Percentiles rank a stretch among this genome's conserved stretches.
Conservation (phyloP, 1,140 invertebrate genomes). For the Rhynchophorus ferrugineus region DNA sequence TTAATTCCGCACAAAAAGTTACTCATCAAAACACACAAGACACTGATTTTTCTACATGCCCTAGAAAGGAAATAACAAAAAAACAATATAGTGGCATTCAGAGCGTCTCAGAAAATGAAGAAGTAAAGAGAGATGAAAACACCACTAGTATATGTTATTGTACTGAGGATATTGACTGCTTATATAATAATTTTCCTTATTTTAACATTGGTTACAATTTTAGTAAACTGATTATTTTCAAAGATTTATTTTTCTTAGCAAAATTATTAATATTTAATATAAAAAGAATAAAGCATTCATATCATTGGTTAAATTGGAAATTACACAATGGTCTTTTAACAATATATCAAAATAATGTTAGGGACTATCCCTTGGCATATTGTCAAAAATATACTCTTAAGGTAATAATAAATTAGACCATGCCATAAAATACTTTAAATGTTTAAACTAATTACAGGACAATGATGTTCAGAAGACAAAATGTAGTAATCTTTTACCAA, state of each 20-base stretch:
- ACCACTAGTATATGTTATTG: slow-evolving; percentile 4
- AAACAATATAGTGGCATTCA: not conserved
- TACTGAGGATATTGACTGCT: slow-evolving; percentile 6
- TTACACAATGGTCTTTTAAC: not conserved
- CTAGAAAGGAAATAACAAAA: not conserved
- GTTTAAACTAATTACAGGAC: too few relatives aligned
- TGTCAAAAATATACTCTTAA: not conserved
- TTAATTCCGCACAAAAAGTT: not conserved
- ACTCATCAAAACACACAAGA: not conserved
- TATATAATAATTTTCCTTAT: not conserved
- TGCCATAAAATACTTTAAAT: too few relatives aligned
- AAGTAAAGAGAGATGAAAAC: not conserved
- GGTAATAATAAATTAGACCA: slow-evolving; percentile 3
- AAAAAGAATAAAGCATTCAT: slow-evolving; percentile 12
- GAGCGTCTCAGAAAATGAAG: not conserved
- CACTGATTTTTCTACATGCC: not conserved
- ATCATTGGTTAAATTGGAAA: slow-evolving; percentile 6
- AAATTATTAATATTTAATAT: slow-evolving; percentile 14
- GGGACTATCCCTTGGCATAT: too few relatives aligned
- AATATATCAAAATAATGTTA: too few relatives aligned
- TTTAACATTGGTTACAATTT: slow-evolving; percentile 8
- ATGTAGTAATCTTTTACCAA: too few relatives aligned
- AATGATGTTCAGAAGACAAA: too few relatives aligned
- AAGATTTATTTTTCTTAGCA: slow-evolving; percentile 8
- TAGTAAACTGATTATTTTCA: slow-evolving; percentile 10